Percentiles rank a stretch among this genome's conserved stretches.
phyloP scores from a whole-genome alignment of 2,888 invertebrate species.

The Oithona nana region DNA sequence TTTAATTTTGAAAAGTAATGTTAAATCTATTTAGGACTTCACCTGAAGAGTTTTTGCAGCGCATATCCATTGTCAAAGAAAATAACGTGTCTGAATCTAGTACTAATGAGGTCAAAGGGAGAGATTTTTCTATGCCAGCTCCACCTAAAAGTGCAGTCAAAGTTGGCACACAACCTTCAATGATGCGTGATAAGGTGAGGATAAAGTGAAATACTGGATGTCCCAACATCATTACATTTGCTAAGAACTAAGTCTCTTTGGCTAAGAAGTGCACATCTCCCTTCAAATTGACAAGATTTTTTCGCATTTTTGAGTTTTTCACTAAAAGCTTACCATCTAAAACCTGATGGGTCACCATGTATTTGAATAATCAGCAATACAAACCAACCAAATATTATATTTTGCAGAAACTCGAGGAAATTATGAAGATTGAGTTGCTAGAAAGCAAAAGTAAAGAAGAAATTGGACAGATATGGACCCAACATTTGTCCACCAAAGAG shows the following conservation, averaged over 20 bases:
- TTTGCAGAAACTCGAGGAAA: conserved; percentile 36
- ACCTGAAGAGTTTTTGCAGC: conserved; percentile 44
- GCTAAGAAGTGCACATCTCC: too few species aligned
- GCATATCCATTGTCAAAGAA: conserved; percentile 20
- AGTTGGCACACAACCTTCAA: background rate
- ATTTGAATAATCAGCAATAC: too few species aligned
- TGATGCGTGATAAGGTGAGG: too few species aligned
- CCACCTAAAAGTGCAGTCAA: conserved; percentile 11
- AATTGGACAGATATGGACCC: conserved; percentile 46
- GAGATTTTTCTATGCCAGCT: conserved; percentile 12
- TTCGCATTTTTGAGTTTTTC: too few species aligned
- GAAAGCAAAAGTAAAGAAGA: conserved; percentile 47
- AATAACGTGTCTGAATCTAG: conserved; percentile 5
- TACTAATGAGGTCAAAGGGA: conserved; percentile 22
- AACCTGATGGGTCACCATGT: too few species aligned
- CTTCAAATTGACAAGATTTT: too few species aligned
- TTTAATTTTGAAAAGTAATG: conserved; percentile 3
- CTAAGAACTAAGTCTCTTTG: too few species aligned
- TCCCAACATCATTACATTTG: too few species aligned
- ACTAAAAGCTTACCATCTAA: too few species aligned
- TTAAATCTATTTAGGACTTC: conserved; percentile 31
- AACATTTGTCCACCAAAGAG: conserved; percentile 57
- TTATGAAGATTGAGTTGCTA: conserved; percentile 58
- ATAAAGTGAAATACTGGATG: too few species aligned
- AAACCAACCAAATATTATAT: conserved; percentile 17